Evolutionary conservation across 2,113 vertebrate genomes (phyloP).

Genomic region (Triplophysa siluroides): DNA sequence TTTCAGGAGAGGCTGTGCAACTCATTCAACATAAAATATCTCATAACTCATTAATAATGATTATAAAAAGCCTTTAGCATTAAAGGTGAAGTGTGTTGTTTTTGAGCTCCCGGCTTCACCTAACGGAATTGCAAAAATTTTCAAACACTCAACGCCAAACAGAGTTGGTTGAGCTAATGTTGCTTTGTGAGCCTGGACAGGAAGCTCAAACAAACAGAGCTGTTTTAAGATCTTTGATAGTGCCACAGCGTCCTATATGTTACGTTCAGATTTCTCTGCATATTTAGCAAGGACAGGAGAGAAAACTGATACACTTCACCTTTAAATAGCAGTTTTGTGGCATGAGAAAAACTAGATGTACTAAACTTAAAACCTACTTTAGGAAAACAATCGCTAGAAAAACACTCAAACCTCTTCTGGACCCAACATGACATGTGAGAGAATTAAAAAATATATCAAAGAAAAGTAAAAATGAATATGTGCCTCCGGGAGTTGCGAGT

Average conservation of each 20-base stretch:
- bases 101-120: no score
- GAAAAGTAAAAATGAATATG: conserved; percentile 64
- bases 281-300: no score
- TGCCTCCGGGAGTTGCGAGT: conserved; percentile 58
- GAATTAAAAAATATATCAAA: conserved; percentile 41
- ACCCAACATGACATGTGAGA: conserved; percentile 35
- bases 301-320: no score
- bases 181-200: no score
- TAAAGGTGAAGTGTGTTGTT: background rate
- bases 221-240: no score
- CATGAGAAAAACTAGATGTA: background rate
- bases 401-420: conserved; percentile 42
- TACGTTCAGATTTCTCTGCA: no score
- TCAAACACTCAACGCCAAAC: no score
- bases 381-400: conserved; percentile 46
- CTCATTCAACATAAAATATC: conserved; percentile 1
- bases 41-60: background rate
- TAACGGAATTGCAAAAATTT: no score
- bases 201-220: no score
- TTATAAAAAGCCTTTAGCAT: background rate
- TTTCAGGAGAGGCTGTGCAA: conserved; percentile 35
- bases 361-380: conserved; percentile 35
- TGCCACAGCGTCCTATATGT: no score
- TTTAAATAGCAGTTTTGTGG: conserved; percentile 18
- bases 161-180: no score